phyloP scores from a whole-genome alignment of 2,113 vertebrate species.

The Antechinus flavipes region DNA sequence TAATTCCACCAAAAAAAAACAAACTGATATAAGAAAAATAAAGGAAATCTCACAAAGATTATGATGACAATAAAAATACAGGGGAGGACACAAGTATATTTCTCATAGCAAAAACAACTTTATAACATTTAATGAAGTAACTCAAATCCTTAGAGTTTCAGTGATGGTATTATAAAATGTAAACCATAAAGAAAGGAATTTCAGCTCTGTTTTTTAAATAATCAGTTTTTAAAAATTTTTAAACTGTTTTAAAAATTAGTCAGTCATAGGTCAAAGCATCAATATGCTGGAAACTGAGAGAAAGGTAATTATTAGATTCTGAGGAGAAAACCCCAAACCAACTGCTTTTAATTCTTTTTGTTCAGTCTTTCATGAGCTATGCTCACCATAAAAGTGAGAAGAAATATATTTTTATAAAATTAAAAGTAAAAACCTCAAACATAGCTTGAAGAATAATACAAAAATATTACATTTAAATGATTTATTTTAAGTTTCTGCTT shows the following conservation, averaged over 20 bases:
- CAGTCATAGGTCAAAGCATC: slow-evolving; percentile 35
- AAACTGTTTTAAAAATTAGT: background rate
- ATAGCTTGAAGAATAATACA: background rate
- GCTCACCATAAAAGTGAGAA: slow-evolving; percentile 11
- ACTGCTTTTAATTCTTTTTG: background rate
- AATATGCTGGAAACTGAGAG: slow-evolving; percentile 14
- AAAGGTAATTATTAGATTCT: slow-evolving; percentile 63
- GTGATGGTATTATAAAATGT: slow-evolving; percentile 71
- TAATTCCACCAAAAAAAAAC: slow-evolving; percentile 70
- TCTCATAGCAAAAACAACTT: slow-evolving; percentile 69
- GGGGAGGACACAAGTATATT: slow-evolving; percentile 74
- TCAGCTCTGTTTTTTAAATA: slow-evolving; percentile 64
- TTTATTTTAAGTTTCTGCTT: slow-evolving; percentile 42
- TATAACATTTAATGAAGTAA: slow-evolving; percentile 83
- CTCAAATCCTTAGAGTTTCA: slow-evolving; percentile 78
- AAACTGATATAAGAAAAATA: slow-evolving; percentile 59
- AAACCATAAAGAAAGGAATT: slow-evolving; percentile 52
- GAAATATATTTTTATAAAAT: slow-evolving; percentile 46
- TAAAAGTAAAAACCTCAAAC: slow-evolving; percentile 38
- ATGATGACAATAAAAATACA: slow-evolving; percentile 77
- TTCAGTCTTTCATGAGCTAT: background rate
- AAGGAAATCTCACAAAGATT: slow-evolving; percentile 65
- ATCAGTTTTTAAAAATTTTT: too few species aligned
- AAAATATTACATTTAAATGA: slow-evolving; percentile 1
- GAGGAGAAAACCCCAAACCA: slow-evolving; percentile 26